phyloP scores from a whole-genome alignment of 2,797 vertebrate species.

The Uromys caudimaculatus region DNA sequence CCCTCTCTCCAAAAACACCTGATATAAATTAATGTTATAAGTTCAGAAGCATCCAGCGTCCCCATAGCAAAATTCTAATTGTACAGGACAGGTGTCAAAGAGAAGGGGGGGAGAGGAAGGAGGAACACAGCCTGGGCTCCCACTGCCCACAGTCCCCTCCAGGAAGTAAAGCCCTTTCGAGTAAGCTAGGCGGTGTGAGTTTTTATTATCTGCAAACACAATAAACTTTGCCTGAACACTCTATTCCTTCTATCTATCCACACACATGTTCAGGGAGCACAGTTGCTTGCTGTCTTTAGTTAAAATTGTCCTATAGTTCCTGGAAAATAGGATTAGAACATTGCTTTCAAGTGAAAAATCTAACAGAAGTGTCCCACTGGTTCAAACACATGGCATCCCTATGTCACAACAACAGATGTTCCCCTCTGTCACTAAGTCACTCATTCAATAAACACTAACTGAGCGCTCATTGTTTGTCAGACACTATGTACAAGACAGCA shows the following conservation, averaged over 20 bases:
- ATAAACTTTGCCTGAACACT: not conserved
- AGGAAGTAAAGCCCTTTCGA: not conserved
- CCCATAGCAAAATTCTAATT: not conserved
- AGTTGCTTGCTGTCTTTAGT: not conserved
- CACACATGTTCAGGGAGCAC: not conserved
- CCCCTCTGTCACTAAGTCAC: not conserved
- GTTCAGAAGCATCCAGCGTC: conserved; percentile 10
- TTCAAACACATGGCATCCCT: conserved; percentile 39
- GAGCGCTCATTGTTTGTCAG: conserved; percentile 45
- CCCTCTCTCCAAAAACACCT: not conserved
- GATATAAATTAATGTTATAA: not conserved
- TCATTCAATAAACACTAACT: not conserved
- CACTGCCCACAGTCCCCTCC: not conserved
- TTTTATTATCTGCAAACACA: conserved; percentile 43
- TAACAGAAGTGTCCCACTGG: conserved; percentile 6
- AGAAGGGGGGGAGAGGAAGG: not conserved
- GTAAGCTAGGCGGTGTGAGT: not conserved
- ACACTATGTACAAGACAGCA: not conserved
- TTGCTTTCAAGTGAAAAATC: conserved; percentile 49
- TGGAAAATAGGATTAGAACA: conserved; percentile 3
- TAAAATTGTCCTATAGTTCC: not conserved
- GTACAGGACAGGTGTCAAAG: not conserved
- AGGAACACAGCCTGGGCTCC: not conserved
- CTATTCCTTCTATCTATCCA: not conserved
- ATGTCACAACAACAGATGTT: not conserved